phyloP scores from a whole-genome alignment of 2,113 vertebrate species.

The Carollia perspicillata region DNA sequence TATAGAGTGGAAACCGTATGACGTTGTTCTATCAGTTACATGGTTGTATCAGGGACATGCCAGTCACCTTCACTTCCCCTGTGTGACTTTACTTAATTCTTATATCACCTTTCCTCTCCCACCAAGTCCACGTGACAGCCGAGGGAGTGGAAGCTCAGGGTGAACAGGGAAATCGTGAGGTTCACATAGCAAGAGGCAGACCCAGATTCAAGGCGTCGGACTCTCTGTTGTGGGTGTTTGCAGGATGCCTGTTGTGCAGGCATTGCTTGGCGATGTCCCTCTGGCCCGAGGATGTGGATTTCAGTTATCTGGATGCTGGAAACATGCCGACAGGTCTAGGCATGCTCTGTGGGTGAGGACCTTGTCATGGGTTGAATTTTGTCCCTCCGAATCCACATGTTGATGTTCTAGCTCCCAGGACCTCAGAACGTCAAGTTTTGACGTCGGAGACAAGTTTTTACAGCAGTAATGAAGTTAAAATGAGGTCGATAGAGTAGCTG shows the following conservation, averaged over 20 bases:
- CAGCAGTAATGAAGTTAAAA: neutral
- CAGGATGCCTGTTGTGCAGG: neutral
- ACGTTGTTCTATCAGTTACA: no score
- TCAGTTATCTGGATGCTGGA: neutral
- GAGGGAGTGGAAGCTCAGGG: neutral
- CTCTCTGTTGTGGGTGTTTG: no score
- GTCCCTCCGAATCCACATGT: neutral
- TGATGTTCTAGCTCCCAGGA: neutral
- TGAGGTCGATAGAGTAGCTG: neutral
- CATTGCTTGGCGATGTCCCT: accelerated
- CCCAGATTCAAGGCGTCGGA: neutral
- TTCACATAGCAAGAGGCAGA: neutral
- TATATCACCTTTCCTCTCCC: neutral
- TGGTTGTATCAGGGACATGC: no score
- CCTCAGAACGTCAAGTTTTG: neutral
- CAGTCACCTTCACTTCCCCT: neutral
- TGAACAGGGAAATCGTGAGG: no score
- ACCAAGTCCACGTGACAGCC: accelerated
- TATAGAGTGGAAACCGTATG: neutral
- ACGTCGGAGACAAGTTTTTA: neutral
- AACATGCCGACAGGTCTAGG: neutral
- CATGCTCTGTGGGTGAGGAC: neutral
- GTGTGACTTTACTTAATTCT: neutral
- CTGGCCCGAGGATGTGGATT: no score
- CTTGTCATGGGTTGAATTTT: neutral